Evolutionary conservation across 2,797 vertebrate species (phyloP).

Genomic region (Chiloscyllium punctatum): DNA sequence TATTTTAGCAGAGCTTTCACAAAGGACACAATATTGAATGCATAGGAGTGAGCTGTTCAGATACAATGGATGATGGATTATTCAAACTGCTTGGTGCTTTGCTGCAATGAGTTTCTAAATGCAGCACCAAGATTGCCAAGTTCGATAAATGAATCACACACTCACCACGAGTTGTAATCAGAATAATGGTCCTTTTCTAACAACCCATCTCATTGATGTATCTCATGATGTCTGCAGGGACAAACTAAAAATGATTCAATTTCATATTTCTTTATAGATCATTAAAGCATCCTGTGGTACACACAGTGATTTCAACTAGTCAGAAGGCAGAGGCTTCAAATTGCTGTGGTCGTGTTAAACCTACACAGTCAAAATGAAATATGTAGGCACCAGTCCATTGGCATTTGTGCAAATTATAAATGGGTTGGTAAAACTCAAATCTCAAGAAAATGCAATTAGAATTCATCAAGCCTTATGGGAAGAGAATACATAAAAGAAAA

Average conservation of each 20-base stretch:
- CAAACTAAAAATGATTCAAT: neutral
- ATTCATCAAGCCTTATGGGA: neutral
- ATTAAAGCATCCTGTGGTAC: neutral
- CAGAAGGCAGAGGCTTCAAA: neutral
- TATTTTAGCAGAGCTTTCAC: neutral
- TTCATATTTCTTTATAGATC: neutral
- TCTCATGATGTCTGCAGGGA: neutral
- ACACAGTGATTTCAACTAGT: neutral
- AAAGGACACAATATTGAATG: neutral
- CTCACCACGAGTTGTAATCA: neutral
- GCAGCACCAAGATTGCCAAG: neutral
- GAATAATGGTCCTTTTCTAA: slow-evolving; percentile 23
- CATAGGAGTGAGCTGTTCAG: neutral
- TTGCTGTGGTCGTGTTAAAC: neutral
- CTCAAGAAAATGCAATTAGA: neutral
- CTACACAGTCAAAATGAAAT: neutral
- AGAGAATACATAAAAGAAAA: neutral
- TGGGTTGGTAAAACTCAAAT: neutral
- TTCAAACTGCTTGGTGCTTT: neutral
- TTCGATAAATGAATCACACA: neutral
- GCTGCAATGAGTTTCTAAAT: neutral
- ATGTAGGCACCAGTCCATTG: neutral
- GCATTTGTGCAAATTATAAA: neutral
- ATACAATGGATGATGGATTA: neutral
- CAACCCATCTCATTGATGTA: neutral